Conservation (phyloP, 2,797 vertebrate genomes). For the Australoheros facetus region DNA sequence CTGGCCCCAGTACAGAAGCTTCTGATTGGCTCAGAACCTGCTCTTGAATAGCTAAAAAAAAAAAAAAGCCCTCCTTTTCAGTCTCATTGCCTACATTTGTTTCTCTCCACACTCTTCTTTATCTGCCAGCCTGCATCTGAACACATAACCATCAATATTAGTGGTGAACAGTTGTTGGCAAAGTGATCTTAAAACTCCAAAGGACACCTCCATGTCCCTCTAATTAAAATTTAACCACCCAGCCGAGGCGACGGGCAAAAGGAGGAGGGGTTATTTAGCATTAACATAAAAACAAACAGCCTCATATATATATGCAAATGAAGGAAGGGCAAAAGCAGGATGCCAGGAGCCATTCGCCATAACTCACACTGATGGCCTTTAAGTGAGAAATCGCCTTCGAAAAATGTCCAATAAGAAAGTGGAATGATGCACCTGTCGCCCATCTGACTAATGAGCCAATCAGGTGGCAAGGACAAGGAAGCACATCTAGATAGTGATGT, state of each 20-base stretch:
- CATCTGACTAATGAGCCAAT: slow-evolving; percentile 76
- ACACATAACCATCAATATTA: slow-evolving; percentile 68
- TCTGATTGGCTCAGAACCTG: slow-evolving; percentile 16
- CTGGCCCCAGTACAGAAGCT: not conserved
- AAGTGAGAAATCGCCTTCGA: slow-evolving; percentile 61
- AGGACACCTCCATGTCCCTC: slow-evolving; percentile 64
- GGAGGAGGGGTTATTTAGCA: slow-evolving; percentile 55
- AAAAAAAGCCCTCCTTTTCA: not conserved
- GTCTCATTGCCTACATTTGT: slow-evolving; percentile 10
- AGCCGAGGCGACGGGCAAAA: slow-evolving; percentile 31
- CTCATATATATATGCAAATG: slow-evolving; percentile 69
- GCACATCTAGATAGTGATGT: slow-evolving; percentile 53
- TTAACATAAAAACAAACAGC: slow-evolving; percentile 74
- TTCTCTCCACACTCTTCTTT: slow-evolving; percentile 12
- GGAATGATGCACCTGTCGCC: slow-evolving; percentile 73
- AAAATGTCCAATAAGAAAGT: slow-evolving; percentile 67
- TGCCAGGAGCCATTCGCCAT: slow-evolving; percentile 53
- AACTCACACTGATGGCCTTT: slow-evolving; percentile 73
- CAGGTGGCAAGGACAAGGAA: slow-evolving; percentile 67
- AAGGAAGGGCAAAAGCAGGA: slow-evolving; percentile 58
- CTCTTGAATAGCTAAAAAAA: not conserved
- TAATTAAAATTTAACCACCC: slow-evolving; percentile 71
- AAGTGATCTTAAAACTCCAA: slow-evolving; percentile 71
- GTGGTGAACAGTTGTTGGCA: slow-evolving; percentile 62
- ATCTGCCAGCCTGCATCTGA: slow-evolving; percentile 58